These are phyloP conservation scores for Nerophis ophidion DNA, from an alignment of 2,113 vertebrate genomes.

Conservation along the genomic window DNA sequence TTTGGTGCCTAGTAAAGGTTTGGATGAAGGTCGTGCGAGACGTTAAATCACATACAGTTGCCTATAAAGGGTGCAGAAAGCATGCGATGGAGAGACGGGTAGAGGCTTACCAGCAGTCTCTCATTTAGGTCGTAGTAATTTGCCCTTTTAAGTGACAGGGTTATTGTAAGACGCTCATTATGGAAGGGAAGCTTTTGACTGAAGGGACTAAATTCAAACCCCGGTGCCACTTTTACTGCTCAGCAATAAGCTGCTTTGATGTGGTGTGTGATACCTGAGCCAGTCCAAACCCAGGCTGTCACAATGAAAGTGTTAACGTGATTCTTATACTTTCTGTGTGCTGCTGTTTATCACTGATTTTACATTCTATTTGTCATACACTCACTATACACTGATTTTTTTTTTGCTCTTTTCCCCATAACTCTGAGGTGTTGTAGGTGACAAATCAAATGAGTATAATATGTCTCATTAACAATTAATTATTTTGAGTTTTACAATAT, in stretches of 20 bases:
- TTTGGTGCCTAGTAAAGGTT: constrained; percentile 41
- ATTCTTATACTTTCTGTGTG: neutral
- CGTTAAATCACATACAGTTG: constrained; percentile 62
- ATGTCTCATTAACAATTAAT: too few relatives aligned
- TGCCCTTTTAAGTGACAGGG: constrained; percentile 60
- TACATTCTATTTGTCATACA: constrained; percentile 10
- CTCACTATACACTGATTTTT: neutral
- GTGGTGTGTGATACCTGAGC: constrained; percentile 45
- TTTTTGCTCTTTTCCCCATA: neutral
- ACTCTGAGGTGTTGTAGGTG: neutral
- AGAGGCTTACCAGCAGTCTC: constrained; percentile 16
- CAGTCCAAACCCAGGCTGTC: constrained; percentile 24
- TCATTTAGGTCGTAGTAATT: constrained; percentile 61
- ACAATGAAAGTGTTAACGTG: constrained; percentile 11
- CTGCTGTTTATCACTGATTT: neutral
- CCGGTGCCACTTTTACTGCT: constrained; percentile 60
- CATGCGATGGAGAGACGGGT: constrained; percentile 26
- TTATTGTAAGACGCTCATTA: constrained; percentile 67
- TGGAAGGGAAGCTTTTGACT: constrained; percentile 62
- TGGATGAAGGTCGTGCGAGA: constrained; percentile 41
- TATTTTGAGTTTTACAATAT: neutral
- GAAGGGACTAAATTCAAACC: constrained; percentile 61
- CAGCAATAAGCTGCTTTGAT: constrained; percentile 56
- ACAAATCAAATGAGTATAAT: too few relatives aligned
- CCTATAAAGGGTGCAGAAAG: constrained; percentile 39